Base-by-base conservation (phyloP, 2,113 vertebrate genomes). In the Fulmarus glacialis region DNA sequence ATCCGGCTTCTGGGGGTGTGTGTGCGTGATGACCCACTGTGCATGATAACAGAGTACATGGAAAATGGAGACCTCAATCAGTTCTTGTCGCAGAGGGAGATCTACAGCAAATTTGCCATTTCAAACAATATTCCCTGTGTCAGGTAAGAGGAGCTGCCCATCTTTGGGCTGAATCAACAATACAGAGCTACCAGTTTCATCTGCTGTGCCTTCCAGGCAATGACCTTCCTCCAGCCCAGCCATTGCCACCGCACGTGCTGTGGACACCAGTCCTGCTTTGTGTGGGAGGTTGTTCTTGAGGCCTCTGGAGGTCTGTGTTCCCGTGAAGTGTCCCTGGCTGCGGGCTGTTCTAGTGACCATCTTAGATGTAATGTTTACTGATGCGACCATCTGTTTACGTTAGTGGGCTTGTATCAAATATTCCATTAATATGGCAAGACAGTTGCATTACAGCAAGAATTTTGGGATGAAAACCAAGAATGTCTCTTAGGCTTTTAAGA, bases 11-110 rank as follows among this genome's bases (percentile, higher is more conserved):
- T 99, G 97, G 99, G 99, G 0, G 99, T 99, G 96, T 99, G 99
- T 13, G 99, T 99, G 98, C 99, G 21, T 82, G 99, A 99, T 0
- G 99, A 99, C 95, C 99, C 99, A 0, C 98, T 99, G 88, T 99
- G 99, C 93, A 99, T 99, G 99, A 99, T 99, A 89, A 99, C 99
- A 0, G 99, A 99, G 97, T 99, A 99, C 98, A 99, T 99, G 99
- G 99, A 99, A 59, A 99, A 99, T 0, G 99, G 99, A 30, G 99
- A 99, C 96, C 99, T 99, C 97, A 99, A 99, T 79, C 99, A 99
- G 98, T 99, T 99, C 97, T 99, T 99, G 47, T 99, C 99, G 0
- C 99, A 99, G 96, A 97, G 99, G n/a, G 99, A 99, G 98, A 99
- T 99, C 40, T 98, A 99, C 98, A 99, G 99, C 98, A 99, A 99